These are phyloP conservation scores for Oncorhynchus mykiss DNA, from an alignment of 2,113 vertebrate genomes.

Conservation along the genomic window DNA sequence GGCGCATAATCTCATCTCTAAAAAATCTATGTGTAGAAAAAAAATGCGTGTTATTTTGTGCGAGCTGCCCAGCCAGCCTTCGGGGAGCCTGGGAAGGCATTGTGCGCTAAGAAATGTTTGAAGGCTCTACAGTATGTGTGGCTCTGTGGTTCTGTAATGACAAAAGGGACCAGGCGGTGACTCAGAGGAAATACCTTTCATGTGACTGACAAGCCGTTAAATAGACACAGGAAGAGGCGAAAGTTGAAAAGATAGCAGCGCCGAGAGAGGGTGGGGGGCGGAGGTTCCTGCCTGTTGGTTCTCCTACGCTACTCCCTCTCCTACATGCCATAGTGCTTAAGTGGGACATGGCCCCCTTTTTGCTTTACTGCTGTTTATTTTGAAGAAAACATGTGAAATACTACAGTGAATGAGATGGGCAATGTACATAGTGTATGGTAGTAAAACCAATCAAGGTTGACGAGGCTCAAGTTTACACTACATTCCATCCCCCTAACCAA, in stretches of 20 bases:
- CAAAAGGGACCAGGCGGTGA: constrained; percentile 52
- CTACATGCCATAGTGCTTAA: constrained; percentile 40
- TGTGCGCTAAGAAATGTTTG: constrained; percentile 43
- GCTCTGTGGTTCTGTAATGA: constrained; percentile 29
- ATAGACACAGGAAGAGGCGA: constrained; percentile 53
- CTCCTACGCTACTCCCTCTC: not conserved
- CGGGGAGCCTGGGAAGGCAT: constrained; percentile 16
- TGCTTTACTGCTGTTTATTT: not conserved
- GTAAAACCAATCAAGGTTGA: no score
- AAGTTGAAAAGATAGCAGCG: constrained; percentile 44
- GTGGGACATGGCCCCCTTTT: constrained; percentile 18
- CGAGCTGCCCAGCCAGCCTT: constrained; percentile 10
- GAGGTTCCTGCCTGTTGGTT: not conserved
- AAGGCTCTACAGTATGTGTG: constrained; percentile 16
- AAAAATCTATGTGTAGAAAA: constrained; percentile 23
- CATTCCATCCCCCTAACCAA: not conserved
- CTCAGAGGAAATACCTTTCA: constrained; percentile 73
- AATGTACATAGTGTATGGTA: no score
- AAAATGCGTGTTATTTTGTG: not conserved
- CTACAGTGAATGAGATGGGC: no score
- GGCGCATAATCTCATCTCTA: not conserved
- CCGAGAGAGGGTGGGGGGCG: constrained; percentile 31
- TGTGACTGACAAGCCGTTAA: constrained; percentile 49
- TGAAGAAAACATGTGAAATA: no score
- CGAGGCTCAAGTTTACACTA: not conserved